Conservation (phyloP, 2,797 vertebrate genomes). For the Hephaestus fuliginosus region DNA sequence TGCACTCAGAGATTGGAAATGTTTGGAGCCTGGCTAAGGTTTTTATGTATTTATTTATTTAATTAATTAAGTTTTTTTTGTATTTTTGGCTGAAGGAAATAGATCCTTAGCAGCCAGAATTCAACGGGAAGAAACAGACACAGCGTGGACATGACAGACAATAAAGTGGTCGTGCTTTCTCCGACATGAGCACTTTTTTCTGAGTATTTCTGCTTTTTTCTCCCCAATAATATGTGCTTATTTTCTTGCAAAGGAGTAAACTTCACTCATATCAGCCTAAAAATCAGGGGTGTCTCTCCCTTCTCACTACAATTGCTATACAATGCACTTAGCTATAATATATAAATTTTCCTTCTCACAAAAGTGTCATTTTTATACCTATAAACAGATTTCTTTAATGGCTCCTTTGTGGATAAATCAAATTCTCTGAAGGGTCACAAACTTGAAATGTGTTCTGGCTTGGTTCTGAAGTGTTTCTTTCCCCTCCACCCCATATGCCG, state of each 20-base stretch:
- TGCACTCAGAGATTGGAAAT: background rate
- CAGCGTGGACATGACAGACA: background rate
- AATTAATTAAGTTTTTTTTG: background rate
- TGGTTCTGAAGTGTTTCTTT: conserved; percentile 49
- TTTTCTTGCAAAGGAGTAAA: conserved; percentile 6
- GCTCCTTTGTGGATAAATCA: background rate
- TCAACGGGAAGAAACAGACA: background rate
- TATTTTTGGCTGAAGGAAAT: background rate
- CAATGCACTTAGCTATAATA: background rate
- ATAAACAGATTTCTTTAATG: conserved; percentile 1
- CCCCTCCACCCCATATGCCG: background rate
- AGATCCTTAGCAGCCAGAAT: background rate
- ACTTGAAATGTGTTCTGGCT: conserved; percentile 53
- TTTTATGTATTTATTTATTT: no score
- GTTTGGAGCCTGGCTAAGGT: background rate
- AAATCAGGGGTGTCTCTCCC: conserved; percentile 1
- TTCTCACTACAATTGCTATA: background rate
- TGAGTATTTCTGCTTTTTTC: conserved; percentile 7
- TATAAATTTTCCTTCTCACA: background rate
- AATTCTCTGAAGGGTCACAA: conserved; percentile 29
- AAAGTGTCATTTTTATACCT: background rate
- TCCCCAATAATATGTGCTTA: background rate
- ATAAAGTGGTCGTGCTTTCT: background rate
- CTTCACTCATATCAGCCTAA: background rate
- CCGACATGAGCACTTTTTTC: background rate